Evolutionary conservation across 2,888 invertebrate genomes (phyloP).

Genomic region (Meloe dianella): DNA sequence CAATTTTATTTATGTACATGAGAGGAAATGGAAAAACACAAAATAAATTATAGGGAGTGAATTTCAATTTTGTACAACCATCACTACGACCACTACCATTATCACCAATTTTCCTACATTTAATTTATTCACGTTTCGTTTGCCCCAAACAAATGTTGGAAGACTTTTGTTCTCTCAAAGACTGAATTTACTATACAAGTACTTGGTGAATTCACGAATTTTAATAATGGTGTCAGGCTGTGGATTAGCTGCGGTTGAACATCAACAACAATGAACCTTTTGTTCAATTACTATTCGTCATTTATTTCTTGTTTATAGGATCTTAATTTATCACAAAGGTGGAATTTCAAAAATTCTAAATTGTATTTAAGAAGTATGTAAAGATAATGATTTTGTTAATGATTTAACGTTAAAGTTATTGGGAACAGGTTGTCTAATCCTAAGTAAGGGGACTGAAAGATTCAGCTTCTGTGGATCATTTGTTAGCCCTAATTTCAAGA

Average conservation of each 20-base stretch:
- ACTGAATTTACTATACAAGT: background rate
- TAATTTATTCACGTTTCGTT: constrained; percentile 15
- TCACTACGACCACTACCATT: background rate
- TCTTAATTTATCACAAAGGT: background rate
- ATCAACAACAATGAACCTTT: background rate
- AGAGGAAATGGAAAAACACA: background rate
- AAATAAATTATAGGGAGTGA: background rate
- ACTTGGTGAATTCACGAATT: background rate
- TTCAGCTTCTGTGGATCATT: too few relatives aligned
- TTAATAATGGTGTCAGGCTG: background rate
- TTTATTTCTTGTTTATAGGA: too few relatives aligned
- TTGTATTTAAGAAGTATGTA: too few relatives aligned
- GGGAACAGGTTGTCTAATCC: too few relatives aligned
- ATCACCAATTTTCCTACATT: background rate
- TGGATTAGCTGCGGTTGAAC: background rate
- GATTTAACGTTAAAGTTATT: too few relatives aligned
- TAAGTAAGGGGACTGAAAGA: too few relatives aligned
- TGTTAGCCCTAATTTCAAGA: too few relatives aligned
- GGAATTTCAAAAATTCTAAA: too few relatives aligned
- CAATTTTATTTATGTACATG: constrained; percentile 6
- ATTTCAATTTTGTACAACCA: constrained; percentile 1
- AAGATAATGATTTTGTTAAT: too few relatives aligned
- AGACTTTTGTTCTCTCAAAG: constrained; percentile 18
- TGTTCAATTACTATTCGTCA: background rate
- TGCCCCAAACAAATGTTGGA: constrained; percentile 17